A percentile compares a stretch with the other conserved stretches of the same genome.
Conservation (phyloP, 2,888 invertebrate genomes). For the Pandemis heparana region DNA sequence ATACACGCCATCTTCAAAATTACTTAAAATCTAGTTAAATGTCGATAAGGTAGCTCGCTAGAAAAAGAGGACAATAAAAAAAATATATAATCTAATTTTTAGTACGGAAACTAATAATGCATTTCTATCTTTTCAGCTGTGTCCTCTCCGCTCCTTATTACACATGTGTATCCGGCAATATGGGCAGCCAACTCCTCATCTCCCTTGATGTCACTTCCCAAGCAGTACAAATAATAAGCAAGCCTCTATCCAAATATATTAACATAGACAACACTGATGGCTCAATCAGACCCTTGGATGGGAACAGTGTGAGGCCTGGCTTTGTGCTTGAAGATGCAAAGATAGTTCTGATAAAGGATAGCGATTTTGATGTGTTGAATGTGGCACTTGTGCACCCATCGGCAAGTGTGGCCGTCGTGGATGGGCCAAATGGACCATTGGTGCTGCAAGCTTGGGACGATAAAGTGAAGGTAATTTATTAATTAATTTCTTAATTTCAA, state of each 20-base stretch:
- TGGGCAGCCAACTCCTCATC: constrained; percentile 81
- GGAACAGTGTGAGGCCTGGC: constrained; percentile 67
- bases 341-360: constrained; percentile 68
- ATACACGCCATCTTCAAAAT: too few species aligned
- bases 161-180: constrained; percentile 86
- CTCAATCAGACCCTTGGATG: constrained; percentile 63
- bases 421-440: constrained; percentile 63
- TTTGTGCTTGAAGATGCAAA: constrained; percentile 71
- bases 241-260: constrained; percentile 71
- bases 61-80: too few species aligned
- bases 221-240: constrained; percentile 78
- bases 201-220: constrained; percentile 87
- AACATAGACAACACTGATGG: constrained; percentile 53
- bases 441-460: constrained; percentile 72
- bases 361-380: constrained; percentile 63
- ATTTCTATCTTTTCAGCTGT: constrained; percentile 80
- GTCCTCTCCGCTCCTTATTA: constrained; percentile 87
- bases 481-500: background rate
- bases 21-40: too few species aligned
- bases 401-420: constrained; percentile 68
- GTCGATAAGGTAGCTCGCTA: too few species aligned
- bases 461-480: constrained; percentile 60
- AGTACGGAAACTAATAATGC: too few species aligned
- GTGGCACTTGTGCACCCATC: constrained; percentile 59
- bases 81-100: too few species aligned